A percentile compares a stretch with the other conserved stretches of the same genome.
Conservation (phyloP, 2,113 vertebrate genomes). For the Oxygymnocypris stewartii region DNA sequence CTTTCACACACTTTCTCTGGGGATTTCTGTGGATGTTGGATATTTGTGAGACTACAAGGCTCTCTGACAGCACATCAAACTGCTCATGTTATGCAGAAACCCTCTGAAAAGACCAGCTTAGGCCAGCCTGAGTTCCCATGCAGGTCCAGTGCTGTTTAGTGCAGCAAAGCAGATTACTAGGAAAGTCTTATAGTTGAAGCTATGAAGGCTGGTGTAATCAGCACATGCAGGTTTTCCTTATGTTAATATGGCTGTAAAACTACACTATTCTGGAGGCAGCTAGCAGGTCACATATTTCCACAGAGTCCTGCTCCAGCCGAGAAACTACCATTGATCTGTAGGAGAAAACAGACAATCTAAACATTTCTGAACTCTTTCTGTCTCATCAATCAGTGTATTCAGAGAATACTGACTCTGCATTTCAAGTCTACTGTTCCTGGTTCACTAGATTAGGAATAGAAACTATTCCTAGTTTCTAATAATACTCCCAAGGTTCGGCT, state of each 20-base stretch:
- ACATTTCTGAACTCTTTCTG: neutral
- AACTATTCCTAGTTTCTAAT: neutral
- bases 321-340: neutral
- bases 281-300: neutral
- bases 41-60: neutral
- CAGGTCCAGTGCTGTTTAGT: neutral
- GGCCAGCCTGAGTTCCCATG: neutral
- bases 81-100: neutral
- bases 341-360: neutral
- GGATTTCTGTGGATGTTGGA: neutral
- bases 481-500: neutral
- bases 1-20: constrained; percentile 6
- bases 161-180: neutral
- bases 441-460: no score
- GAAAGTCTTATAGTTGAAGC: neutral
- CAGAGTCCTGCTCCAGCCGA: no score
- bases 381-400: neutral
- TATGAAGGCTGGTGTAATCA: neutral
- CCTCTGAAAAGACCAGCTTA: constrained; percentile 3
- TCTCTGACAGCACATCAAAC: neutral
- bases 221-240: neutral
- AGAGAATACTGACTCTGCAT: neutral
- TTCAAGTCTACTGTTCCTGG: neutral
- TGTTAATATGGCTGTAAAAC: neutral
- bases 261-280: neutral